phyloP scores from a whole-genome alignment of 2,888 invertebrate genomes.

The Cataglyphis albicans region DNA sequence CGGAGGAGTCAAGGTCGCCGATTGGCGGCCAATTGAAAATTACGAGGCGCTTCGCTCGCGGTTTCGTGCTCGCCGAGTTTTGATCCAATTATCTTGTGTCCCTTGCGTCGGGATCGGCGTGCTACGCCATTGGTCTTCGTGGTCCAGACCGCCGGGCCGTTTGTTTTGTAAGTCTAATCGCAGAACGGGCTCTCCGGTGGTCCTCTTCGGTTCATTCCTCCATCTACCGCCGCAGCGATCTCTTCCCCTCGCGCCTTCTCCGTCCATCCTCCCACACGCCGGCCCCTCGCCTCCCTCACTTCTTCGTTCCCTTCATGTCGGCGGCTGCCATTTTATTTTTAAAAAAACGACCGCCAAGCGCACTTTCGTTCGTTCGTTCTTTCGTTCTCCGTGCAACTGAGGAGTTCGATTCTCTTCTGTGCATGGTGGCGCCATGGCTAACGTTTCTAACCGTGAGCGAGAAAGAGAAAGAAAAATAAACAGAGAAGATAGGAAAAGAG shows the following conservation, averaged over 20 bases:
- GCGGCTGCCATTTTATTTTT: slow-evolving; percentile 85
- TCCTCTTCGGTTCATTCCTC: slow-evolving; percentile 79
- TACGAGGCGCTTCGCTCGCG: slow-evolving; percentile 71
- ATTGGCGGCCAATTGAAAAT: slow-evolving; percentile 78
- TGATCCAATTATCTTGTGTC: slow-evolving; percentile 86
- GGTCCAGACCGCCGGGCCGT: slow-evolving; percentile 83
- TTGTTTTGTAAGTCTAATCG: slow-evolving; percentile 86
- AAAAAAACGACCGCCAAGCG: slow-evolving; percentile 80
- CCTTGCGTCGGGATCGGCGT: slow-evolving; percentile 84
- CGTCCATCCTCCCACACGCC: slow-evolving; percentile 47
- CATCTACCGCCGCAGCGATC: slow-evolving; percentile 63
- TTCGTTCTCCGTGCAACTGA: slow-evolving; percentile 56
- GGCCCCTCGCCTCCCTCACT: slow-evolving; percentile 62
- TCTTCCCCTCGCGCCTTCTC: slow-evolving; percentile 48
- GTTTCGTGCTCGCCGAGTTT: slow-evolving; percentile 71
- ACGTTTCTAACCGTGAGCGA: slow-evolving; percentile 79
- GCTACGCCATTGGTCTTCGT: slow-evolving; percentile 84
- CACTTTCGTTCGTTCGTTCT: slow-evolving; percentile 77
- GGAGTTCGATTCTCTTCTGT: slow-evolving; percentile 69
- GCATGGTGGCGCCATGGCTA: slow-evolving; percentile 83
- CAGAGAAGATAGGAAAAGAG: slow-evolving; percentile 31
- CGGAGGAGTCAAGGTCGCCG: slow-evolving; percentile 74
- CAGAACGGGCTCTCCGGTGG: slow-evolving; percentile 85
- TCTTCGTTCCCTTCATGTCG: slow-evolving; percentile 73
- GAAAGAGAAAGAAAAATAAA: slow-evolving; percentile 65